Percentiles rank a stretch among this genome's conserved stretches.
Conservation (phyloP, 2,113 vertebrate genomes). For the Martes martes region DNA sequence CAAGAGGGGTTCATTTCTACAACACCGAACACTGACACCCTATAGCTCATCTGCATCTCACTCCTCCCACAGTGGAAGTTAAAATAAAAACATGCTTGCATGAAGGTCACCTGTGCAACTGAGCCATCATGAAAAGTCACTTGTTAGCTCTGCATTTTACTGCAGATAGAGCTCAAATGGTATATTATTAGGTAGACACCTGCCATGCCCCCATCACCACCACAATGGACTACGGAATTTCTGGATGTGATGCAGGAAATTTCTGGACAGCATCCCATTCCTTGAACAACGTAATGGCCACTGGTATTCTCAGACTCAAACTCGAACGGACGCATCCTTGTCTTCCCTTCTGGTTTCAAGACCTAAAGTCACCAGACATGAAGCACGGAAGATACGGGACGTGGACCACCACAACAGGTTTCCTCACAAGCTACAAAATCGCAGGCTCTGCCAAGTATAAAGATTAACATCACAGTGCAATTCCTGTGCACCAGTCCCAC, state of each 20-base stretch:
- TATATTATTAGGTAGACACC: not conserved
- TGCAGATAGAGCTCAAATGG: not conserved
- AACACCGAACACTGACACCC: accelerated
- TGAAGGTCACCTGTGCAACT: accelerated
- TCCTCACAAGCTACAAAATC: slow-evolving; percentile 76
- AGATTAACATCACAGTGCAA: slow-evolving; percentile 78
- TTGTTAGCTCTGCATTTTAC: accelerated
- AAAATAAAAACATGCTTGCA: not conserved
- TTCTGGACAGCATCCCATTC: not conserved
- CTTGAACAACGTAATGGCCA: not conserved
- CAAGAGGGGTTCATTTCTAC: accelerated
- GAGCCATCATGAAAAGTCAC: accelerated
- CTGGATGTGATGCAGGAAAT: not conserved
- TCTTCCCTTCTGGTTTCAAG: slow-evolving; percentile 70
- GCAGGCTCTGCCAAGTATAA: slow-evolving; percentile 78
- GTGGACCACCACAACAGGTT: slow-evolving; percentile 21
- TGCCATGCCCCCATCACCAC: too few relatives aligned
- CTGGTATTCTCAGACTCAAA: not conserved
- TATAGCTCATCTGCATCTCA: accelerated
- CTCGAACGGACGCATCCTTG: not conserved
- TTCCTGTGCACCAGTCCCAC: slow-evolving; percentile 70
- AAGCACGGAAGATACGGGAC: slow-evolving; percentile 52
- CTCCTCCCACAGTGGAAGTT: not conserved
- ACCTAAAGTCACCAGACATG: slow-evolving; percentile 47
- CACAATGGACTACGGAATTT: not conserved